phyloP scores from a whole-genome alignment of 2,888 invertebrate genomes.

The Drosophila greeni region DNA sequence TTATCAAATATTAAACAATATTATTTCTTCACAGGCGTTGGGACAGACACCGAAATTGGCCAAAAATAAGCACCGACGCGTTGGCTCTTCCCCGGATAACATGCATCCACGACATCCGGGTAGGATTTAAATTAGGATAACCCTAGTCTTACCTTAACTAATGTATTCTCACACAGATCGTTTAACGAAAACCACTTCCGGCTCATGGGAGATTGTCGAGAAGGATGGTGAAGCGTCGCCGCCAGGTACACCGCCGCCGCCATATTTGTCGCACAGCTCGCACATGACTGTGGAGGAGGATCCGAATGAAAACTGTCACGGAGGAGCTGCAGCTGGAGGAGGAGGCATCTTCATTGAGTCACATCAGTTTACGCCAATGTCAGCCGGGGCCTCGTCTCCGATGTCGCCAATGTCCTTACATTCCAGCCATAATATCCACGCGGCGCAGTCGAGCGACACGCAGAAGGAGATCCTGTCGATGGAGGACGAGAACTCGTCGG shows the following conservation, averaged over 20 bases:
- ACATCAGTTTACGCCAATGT: slow-evolving; percentile 72
- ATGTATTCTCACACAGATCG: slow-evolving; percentile 65
- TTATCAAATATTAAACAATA: background rate
- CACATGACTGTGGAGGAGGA: slow-evolving; percentile 70
- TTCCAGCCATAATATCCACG: slow-evolving; percentile 76
- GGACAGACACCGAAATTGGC: slow-evolving; percentile 77
- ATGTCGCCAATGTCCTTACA: slow-evolving; percentile 55
- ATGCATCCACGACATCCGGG: slow-evolving; percentile 77
- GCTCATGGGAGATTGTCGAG: slow-evolving; percentile 79
- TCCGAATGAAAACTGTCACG: slow-evolving; percentile 54
- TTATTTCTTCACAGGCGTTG: slow-evolving; percentile 68
- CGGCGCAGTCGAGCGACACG: slow-evolving; percentile 74
- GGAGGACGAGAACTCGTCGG: slow-evolving; percentile 96
- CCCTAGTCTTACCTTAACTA: background rate
- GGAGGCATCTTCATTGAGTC: slow-evolving; percentile 70
- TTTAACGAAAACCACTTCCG: slow-evolving; percentile 76
- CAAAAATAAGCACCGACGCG: slow-evolving; percentile 78
- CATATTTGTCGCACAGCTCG: slow-evolving; percentile 80
- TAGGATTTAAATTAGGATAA: slow-evolving; percentile 47
- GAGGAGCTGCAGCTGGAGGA: slow-evolving; percentile 45
- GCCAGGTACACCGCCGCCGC: slow-evolving; percentile 93
- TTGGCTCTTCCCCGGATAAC: slow-evolving; percentile 79
- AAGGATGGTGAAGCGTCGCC: slow-evolving; percentile 82
- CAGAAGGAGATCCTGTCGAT: slow-evolving; percentile 94
- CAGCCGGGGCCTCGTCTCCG: slow-evolving; percentile 59